Base-by-base conservation (phyloP, 2,888 invertebrate genomes). In the Bembecia ichneumoniformis region DNA sequence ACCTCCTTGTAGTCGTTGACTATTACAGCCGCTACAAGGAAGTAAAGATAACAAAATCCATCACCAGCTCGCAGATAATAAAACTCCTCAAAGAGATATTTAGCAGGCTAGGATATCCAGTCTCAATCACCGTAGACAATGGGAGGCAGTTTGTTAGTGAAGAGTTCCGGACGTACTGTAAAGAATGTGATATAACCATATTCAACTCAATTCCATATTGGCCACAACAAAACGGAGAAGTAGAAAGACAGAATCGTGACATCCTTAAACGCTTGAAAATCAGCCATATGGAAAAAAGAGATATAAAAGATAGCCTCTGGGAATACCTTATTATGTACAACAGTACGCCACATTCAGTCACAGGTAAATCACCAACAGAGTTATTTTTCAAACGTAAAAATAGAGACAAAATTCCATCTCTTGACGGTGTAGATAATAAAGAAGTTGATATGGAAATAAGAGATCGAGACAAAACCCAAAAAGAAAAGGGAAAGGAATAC, bases 291-390 rank as follows among this genome's bases (percentile, higher is more conserved):
- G 9, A 14, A 10, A 1, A 3, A 44, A 13, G 3, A 15, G 15
- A 44, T 14, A 13, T n/a, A 9, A 1, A 44, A 44, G 15, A 15
- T 3, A 3, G 14, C 5, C 5, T 44, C 2, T 15, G 3, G 2
- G 14, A 44, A 2, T 46, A 46, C 16, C 7, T 46, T 2, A 46
- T 20, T 34, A 46, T 46, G 46, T 46, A 56, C 43, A 52, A 54
- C 43, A 54, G 51, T 47, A 56, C 54, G 14, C 51, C 55, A 2
- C 53, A 54, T 47, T 46, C 40, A 14, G 40, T 47, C 3, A 53
- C 53, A 34, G 55, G 55, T 36, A 57, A 56, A 53, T 43, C 55
- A 1, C 58, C 58, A 1, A 35, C 55, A 1, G 60, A 60, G 15
- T 20, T 44, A 4, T 60, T 55, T 57, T 51, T 46, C 17, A 15